phyloP scores from a whole-genome alignment of 2,888 invertebrate genomes.

The Pecten maximus region DNA sequence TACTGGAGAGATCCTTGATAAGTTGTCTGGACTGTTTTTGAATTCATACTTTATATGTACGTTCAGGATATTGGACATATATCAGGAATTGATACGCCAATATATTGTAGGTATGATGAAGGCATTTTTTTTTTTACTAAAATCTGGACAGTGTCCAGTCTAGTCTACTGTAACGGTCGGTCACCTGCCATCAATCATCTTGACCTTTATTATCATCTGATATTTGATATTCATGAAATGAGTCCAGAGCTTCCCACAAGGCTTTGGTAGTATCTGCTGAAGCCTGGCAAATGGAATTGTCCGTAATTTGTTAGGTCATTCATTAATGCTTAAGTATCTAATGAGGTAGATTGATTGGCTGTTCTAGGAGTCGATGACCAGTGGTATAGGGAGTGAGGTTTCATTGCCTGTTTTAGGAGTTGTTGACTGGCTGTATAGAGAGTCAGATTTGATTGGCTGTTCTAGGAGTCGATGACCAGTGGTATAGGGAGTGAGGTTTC shows the following conservation, averaged over 20 bases:
- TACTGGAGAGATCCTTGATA: neutral
- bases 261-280: neutral
- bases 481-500: neutral
- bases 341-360: no score
- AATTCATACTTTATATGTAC: neutral
- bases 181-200: neutral
- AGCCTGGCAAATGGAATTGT: neutral
- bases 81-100: neutral
- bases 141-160: constrained; percentile 6
- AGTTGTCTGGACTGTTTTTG: neutral
- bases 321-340: no score
- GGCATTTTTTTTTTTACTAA: neutral
- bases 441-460: neutral
- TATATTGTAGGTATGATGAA: neutral
- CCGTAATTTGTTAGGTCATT: no score
- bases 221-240: constrained; percentile 4
- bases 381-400: no score
- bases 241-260: neutral
- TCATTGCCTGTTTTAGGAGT: no score
- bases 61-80: neutral
- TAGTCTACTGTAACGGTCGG: neutral
- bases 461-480: neutral
- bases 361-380: no score
- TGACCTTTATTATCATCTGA: neutral
- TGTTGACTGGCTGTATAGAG: no score